Evolutionary conservation across 2,888 invertebrate species (phyloP).

Genomic region (Hypercompe scribonia): DNA sequence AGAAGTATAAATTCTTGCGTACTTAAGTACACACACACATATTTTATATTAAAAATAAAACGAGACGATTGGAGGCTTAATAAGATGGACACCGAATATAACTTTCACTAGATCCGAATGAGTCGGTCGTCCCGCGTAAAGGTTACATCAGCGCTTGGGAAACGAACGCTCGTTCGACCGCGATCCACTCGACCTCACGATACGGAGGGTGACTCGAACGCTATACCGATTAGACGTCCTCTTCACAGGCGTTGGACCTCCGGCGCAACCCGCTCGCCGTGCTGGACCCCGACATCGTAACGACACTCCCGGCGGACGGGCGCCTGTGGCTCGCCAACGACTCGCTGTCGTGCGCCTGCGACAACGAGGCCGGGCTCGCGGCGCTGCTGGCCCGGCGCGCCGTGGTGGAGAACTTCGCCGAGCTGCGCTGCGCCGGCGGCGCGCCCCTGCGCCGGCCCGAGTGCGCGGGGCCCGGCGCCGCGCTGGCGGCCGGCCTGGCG

Average conservation of each 20-base stretch:
- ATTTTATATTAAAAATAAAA: too few species aligned
- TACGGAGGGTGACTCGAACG: too few species aligned
- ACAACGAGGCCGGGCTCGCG: slow-evolving; percentile 10
- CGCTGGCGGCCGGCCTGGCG: slow-evolving; percentile 26
- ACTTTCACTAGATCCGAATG: too few species aligned
- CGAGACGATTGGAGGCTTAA: too few species aligned
- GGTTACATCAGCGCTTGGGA: too few species aligned
- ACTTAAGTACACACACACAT: too few species aligned
- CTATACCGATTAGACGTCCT: too few species aligned
- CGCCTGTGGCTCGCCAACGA: slow-evolving; percentile 23
- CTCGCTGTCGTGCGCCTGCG: slow-evolving; percentile 33
- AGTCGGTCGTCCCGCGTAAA: too few species aligned
- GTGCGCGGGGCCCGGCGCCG: not conserved
- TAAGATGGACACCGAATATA: too few species aligned
- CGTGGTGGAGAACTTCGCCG: slow-evolving; percentile 7
- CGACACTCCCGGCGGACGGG: slow-evolving; percentile 14
- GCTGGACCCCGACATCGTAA: slow-evolving; percentile 2
- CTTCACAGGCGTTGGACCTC: slow-evolving; percentile 33
- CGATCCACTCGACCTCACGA: too few species aligned
- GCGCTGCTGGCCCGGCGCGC: slow-evolving; percentile 8
- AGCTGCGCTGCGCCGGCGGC: slow-evolving; percentile 13
- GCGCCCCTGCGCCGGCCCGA: slow-evolving; percentile 3
- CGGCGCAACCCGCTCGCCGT: slow-evolving; percentile 27
- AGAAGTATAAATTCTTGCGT: too few species aligned
- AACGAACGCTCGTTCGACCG: too few species aligned